Evolutionary conservation across 1,140 invertebrate genomes (phyloP).

Genomic region (Samia ricini): DNA sequence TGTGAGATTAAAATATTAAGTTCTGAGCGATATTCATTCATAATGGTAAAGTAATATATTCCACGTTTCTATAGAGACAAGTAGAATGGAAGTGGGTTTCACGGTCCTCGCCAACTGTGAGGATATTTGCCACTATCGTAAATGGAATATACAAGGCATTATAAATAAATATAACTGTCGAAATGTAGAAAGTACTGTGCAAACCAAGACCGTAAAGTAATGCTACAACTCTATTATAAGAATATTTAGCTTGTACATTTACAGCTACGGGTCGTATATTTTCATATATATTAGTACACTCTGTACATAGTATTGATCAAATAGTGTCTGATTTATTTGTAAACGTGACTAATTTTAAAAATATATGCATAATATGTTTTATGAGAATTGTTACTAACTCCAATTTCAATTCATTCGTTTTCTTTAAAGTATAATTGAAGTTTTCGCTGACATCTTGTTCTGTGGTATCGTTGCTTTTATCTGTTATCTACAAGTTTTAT

Average conservation of each 20-base stretch:
- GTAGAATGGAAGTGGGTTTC: constrained; percentile 3
- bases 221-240: constrained; percentile 65
- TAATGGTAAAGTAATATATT: constrained; percentile 1
- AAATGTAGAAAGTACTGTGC: constrained; percentile 50
- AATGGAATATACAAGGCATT: constrained; percentile 52
- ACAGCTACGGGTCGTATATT: neutral
- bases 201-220: constrained; percentile 48
- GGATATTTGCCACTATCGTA: constrained; percentile 18
- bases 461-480: no score
- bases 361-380: no score
- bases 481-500: no score
- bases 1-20: neutral
- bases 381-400: no score
- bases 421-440: no score
- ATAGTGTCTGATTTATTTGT: neutral
- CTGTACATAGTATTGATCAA: neutral
- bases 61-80: constrained; percentile 1
- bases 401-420: no score
- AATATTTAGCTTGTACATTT: constrained; percentile 39
- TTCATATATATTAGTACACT: neutral
- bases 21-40: neutral
- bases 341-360: no score
- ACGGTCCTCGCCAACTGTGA: constrained; percentile 4
- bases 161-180: constrained; percentile 73
- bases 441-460: no score